phyloP scores from a whole-genome alignment of 2,888 invertebrate genomes.

The Polydrusus cervinus region DNA sequence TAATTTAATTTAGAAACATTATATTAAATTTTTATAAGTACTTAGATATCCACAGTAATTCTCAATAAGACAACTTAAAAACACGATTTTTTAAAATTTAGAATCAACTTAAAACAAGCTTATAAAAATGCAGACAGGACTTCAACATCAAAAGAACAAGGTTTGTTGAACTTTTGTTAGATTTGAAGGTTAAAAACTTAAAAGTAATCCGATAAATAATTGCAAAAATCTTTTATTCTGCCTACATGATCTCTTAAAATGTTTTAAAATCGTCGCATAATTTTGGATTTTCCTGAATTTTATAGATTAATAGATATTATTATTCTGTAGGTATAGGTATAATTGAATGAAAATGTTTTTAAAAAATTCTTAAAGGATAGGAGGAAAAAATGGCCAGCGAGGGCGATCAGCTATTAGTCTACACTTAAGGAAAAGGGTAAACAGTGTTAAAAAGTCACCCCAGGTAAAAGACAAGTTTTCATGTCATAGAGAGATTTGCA shows the following conservation, averaged over 20 bases:
- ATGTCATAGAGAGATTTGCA: no score
- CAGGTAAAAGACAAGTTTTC: no score
- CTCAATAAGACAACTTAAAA: background rate
- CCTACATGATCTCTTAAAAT: background rate
- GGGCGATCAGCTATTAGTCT: no score
- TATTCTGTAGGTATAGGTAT: no score
- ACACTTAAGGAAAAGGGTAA: no score
- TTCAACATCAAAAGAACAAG: background rate
- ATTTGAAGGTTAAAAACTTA: conserved; percentile 37
- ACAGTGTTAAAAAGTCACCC: no score
- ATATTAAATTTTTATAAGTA: no score
- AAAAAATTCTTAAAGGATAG: no score
- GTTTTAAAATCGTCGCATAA: background rate
- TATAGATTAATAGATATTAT: background rate
- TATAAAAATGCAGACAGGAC: background rate
- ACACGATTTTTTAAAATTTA: background rate
- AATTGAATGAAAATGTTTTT: no score
- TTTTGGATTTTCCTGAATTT: background rate
- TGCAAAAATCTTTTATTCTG: conserved; percentile 19
- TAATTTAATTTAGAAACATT: no score
- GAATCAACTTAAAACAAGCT: background rate
- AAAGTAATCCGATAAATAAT: conserved; percentile 42
- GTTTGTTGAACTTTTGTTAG: conserved; percentile 45
- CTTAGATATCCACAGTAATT: no score
- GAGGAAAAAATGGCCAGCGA: no score